Base-by-base conservation (phyloP, 2,113 vertebrate species). In the Odocoileus virginianus region DNA sequence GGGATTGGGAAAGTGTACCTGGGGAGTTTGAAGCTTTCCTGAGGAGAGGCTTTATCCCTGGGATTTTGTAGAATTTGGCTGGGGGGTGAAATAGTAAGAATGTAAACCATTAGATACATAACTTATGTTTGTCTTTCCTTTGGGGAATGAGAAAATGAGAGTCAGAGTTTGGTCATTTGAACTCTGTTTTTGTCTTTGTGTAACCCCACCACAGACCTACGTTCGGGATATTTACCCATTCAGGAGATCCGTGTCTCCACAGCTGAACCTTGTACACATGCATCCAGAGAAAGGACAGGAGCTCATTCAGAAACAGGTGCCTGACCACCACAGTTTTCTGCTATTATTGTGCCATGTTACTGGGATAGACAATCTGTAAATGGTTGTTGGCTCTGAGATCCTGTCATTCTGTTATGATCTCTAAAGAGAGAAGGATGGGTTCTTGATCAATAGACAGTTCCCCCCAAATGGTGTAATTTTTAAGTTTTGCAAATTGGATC, bases 201-300 rank as follows among this genome's bases (percentile, higher is more conserved):
- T 94, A 47, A 96, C 89, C 88, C 90, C 94, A 92, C 92, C 97
- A 40, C 97, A 99, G 99, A 99, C 99, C 3, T 99, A 99, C 0
- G 99, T 99, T 52, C 99, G 99, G 94, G 99, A 99, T 95, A 99
- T 99, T 98, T 99, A 99, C 97, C 99, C 99, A 19, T 99, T 99
- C 98, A 99, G 99, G 93, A 99, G 99, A 96, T 99, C 99, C 0
- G 99, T 99, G 9, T 99, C 99, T 82, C 99, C 99, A 1, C 99
- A 99, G 98, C 99, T 99, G 96, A 99, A 99, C 98, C 98, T 99
- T 61, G 99, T 99, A 50, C 99, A 99, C 97, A 99, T 99, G 99
- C 99, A 99, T 92, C 99, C 99, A 2, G 99, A 99, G 95, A 99
- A 99, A 97, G 99, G 99, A 30, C 99, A 99, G 98, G 99, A 99